Evolutionary conservation across 92 coral and sea anemone species (phyloP).

Genomic region (Actinostola sp.): DNA sequence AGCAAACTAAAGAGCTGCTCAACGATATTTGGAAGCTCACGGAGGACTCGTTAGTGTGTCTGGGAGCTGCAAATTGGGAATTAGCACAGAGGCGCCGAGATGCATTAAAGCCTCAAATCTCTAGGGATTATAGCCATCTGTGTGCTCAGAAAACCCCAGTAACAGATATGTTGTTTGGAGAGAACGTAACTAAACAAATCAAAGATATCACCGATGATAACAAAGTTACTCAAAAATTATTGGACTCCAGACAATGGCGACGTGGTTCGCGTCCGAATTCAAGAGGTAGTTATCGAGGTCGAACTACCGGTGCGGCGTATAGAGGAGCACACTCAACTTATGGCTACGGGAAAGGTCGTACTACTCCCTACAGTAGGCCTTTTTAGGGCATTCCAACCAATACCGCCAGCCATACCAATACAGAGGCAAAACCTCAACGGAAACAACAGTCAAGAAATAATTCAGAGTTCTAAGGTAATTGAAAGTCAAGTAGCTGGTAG

Average conservation of each 20-base stretch:
- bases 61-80: constrained; percentile 53
- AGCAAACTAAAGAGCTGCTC: constrained; percentile 19
- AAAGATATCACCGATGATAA: too few relatives aligned
- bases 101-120: constrained; percentile 24
- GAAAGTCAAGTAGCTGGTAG: constrained; percentile 41
- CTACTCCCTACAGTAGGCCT: constrained; percentile 32
- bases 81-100: constrained; percentile 30
- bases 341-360: constrained; percentile 30
- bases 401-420: constrained; percentile 12
- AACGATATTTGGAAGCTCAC: constrained; percentile 42
- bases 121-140: constrained; percentile 16
- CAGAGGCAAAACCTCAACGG: constrained; percentile 14
- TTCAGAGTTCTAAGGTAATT: constrained; percentile 30
- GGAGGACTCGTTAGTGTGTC: constrained; percentile 36
- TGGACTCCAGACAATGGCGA: constrained; percentile 23
- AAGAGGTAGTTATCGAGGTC: constrained; percentile 1
- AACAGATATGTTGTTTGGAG: constrained; percentile 40
- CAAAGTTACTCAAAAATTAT: constrained; percentile 23
- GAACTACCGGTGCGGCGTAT: constrained; percentile 19
- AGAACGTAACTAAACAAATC: too few relatives aligned
- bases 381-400: constrained; percentile 27
- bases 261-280: not conserved
- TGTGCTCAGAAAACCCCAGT: constrained; percentile 27
- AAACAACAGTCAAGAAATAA: constrained; percentile 41
- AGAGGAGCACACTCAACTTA: too few relatives aligned